phyloP scores from a whole-genome alignment of 2,113 vertebrate species.

The Erythrolamprus reginae region DNA sequence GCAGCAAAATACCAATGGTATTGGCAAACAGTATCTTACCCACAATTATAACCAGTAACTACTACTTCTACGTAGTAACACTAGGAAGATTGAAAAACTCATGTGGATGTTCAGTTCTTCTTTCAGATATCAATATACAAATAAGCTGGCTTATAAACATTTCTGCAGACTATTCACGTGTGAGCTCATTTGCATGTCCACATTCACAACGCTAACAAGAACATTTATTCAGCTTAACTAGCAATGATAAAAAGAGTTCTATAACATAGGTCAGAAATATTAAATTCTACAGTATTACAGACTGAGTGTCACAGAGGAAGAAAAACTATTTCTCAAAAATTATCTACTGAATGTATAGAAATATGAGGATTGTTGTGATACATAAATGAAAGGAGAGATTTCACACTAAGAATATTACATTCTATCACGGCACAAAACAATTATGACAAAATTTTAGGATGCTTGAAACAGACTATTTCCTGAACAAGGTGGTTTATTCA shows the following conservation, averaged over 20 bases:
- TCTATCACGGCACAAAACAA: constrained; percentile 39
- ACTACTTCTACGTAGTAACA: background rate
- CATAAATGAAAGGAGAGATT: background rate
- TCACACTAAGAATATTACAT: background rate
- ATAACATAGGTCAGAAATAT: background rate
- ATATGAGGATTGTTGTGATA: background rate
- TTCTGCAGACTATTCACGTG: background rate
- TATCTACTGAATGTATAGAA: background rate
- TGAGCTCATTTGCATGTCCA: background rate
- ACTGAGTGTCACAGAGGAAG: background rate
- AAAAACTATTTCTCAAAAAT: background rate
- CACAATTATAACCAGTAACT: background rate
- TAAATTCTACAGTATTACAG: background rate
- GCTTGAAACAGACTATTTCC: constrained; percentile 29
- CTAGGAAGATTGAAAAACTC: background rate
- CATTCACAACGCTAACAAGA: background rate
- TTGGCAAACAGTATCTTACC: background rate
- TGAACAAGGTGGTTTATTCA: background rate
- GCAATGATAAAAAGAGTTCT: background rate
- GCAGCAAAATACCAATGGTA: background rate
- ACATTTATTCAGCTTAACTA: background rate
- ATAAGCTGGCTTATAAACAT: background rate
- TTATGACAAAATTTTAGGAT: constrained; percentile 30
- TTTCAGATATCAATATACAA: background rate
- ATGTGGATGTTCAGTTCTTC: background rate